These are phyloP conservation scores for Thymelicus lineola DNA, from an alignment of 2,888 invertebrate species.

Conservation along the genomic window DNA sequence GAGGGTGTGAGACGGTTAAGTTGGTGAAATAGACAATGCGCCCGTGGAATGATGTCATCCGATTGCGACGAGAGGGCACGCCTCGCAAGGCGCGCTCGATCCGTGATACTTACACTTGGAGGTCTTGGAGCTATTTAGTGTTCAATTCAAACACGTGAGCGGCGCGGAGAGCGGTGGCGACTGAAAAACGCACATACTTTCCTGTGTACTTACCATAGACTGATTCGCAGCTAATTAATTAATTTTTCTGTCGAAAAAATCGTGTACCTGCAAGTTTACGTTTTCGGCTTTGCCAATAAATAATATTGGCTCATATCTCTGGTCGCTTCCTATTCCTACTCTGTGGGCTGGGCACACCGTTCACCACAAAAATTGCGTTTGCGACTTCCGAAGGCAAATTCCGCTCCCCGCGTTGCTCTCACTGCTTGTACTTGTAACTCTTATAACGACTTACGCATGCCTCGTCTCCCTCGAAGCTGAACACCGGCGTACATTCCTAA, in stretches of 20 bases:
- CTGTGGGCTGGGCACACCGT: too few species aligned
- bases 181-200: too few species aligned
- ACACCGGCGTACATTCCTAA: constrained; percentile 39
- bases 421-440: constrained; percentile 41
- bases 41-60: constrained; percentile 70
- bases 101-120: constrained; percentile 48
- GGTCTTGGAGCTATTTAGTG: background rate
- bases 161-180: constrained; percentile 47
- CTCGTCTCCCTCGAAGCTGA: constrained; percentile 59
- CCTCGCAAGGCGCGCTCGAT: constrained; percentile 62
- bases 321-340: too few species aligned
- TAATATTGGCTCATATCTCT: too few species aligned
- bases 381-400: too few species aligned
- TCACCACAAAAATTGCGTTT: too few species aligned
- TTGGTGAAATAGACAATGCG: constrained; percentile 29
- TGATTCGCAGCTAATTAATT: too few species aligned
- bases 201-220: too few species aligned
- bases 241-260: too few species aligned
- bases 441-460: constrained; percentile 53
- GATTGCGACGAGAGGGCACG: constrained; percentile 72
- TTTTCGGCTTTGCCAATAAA: too few species aligned
- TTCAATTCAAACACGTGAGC: background rate
- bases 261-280: too few species aligned
- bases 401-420: too few species aligned
- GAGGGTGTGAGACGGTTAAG: background rate